Conservation (phyloP, 2,797 vertebrate species). For the Tangara arthus region DNA sequence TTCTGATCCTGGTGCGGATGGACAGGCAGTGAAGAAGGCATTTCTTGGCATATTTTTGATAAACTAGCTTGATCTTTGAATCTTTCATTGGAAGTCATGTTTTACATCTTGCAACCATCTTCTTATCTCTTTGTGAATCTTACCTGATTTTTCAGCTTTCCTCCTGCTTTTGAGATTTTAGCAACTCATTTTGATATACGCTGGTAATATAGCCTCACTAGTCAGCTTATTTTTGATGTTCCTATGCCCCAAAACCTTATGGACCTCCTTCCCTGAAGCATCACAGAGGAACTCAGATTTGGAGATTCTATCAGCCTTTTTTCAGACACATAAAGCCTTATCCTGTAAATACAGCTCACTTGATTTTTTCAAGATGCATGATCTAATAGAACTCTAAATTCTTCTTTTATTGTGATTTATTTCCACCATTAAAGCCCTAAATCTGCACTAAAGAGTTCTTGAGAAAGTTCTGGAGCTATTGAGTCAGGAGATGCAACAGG, state of each 20-base stretch:
- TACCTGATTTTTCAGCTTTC: not conserved
- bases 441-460: not conserved
- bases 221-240: not conserved
- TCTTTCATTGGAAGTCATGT: not conserved
- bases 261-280: not conserved
- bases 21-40: not conserved
- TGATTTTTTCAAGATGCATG: not conserved
- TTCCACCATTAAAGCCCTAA: not conserved
- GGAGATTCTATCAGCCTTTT: not conserved
- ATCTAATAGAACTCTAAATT: not conserved
- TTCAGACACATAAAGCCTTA: not conserved
- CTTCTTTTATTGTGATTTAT: constrained; percentile 30
- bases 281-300: not conserved
- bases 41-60: not conserved
- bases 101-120: not conserved
- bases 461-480: not conserved
- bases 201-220: not conserved
- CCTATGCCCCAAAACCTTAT: not conserved
- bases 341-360: not conserved
- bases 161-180: not conserved
- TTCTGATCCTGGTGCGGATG: not conserved
- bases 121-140: not conserved
- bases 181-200: not conserved
- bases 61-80: not conserved
- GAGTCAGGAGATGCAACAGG: not conserved